phyloP scores from a whole-genome alignment of 1,140 invertebrate species.

The Lamellibrachia luymesi region DNA sequence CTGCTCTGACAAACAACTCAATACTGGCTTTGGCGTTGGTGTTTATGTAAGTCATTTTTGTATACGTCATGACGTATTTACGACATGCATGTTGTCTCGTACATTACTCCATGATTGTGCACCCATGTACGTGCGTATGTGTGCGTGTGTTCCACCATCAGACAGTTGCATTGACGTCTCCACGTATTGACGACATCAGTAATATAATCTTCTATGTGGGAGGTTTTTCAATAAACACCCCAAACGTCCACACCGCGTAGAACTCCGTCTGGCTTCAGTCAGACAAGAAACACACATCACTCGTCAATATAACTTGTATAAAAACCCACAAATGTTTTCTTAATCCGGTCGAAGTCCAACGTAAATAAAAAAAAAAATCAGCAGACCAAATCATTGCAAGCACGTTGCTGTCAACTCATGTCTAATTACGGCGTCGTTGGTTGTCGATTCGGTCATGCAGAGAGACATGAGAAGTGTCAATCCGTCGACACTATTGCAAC shows the following conservation, averaged over 20 bases:
- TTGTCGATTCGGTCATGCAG: neutral
- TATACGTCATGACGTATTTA: no score
- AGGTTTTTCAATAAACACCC: neutral
- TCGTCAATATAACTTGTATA: neutral
- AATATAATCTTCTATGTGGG: neutral
- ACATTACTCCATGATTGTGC: no score
- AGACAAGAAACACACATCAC: neutral
- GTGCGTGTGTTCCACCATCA: neutral
- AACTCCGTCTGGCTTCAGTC: neutral
- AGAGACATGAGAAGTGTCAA: neutral
- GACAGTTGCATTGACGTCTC: neutral
- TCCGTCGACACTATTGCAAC: neutral
- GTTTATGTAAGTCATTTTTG: no score
- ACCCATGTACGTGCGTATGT: no score
- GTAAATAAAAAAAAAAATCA: neutral
- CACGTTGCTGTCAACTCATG: neutral
- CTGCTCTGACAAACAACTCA: no score
- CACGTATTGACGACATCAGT: neutral
- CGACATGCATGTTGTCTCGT: no score
- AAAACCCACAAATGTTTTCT: neutral
- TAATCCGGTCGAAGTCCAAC: neutral
- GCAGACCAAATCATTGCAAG: neutral
- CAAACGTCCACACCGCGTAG: neutral
- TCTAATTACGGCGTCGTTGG: neutral
- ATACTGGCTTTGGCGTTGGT: no score